Conservation (phyloP, 1,140 invertebrate species). For the Neodiprion virginianus region DNA sequence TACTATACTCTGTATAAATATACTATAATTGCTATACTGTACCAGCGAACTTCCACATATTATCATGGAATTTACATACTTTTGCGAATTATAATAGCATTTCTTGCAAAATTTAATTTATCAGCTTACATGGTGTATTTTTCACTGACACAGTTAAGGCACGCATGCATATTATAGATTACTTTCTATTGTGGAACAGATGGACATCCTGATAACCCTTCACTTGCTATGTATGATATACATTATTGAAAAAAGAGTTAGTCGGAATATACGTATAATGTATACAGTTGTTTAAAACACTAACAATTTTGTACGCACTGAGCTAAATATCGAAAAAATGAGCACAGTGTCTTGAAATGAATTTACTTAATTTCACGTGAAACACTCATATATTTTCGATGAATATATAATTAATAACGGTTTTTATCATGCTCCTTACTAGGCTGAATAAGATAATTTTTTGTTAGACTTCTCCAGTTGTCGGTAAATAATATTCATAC, state of each 20-base stretch:
- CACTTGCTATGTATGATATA: not conserved
- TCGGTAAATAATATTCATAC: too few relatives aligned
- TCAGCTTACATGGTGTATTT: not conserved
- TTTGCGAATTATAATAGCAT: not conserved
- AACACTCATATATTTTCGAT: conserved; percentile 23
- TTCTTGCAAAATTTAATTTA: not conserved
- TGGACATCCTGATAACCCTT: not conserved
- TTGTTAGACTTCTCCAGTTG: too few relatives aligned
- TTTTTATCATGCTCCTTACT: conserved; percentile 20
- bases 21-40: not conserved
- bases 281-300: too few relatives aligned
- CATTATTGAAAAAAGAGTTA: not conserved
- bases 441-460: too few relatives aligned
- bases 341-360: not conserved
- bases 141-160: conserved; percentile 8
- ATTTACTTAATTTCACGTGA: not conserved
- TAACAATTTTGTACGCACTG: too few relatives aligned
- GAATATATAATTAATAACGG: conserved; percentile 37
- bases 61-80: not conserved
- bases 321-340: not conserved
- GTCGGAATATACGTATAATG: too few relatives aligned
- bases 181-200: not conserved
- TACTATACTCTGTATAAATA: too few relatives aligned
- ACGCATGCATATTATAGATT: not conserved
- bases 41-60: not conserved